These are phyloP conservation scores for Bombus picipes DNA, from an alignment of 1,140 invertebrate species.

Conservation along the genomic window DNA sequence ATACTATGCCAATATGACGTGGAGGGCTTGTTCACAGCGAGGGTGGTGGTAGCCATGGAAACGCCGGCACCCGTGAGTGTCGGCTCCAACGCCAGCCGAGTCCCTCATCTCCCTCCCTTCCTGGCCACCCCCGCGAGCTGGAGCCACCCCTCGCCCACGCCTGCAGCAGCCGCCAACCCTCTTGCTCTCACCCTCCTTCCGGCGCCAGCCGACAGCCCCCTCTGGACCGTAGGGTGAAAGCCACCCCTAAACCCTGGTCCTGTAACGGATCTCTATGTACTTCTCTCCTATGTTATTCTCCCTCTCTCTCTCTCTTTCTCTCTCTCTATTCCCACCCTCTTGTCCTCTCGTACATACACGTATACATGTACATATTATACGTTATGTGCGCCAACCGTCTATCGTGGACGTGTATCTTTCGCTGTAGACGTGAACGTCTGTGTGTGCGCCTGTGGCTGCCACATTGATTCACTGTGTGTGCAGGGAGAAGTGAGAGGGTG, in stretches of 20 bases:
- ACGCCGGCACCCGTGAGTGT: slow-evolving; percentile 84
- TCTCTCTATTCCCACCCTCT: background rate
- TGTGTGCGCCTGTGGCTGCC: background rate
- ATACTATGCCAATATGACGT: slow-evolving; percentile 83
- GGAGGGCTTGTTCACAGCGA: slow-evolving; percentile 83
- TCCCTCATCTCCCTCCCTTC: slow-evolving; percentile 79
- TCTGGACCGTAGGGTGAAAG: slow-evolving; percentile 73
- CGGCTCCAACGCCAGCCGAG: slow-evolving; percentile 84
- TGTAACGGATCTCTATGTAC: slow-evolving; percentile 75
- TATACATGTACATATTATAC: slow-evolving; percentile 19
- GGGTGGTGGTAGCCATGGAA: slow-evolving; percentile 83
- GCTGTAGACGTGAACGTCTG: background rate
- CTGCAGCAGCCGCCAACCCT: slow-evolving; percentile 39
- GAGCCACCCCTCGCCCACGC: slow-evolving; percentile 63
- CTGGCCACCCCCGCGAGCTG: slow-evolving; percentile 59
- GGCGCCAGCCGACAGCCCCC: slow-evolving; percentile 59
- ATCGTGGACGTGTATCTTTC: background rate
- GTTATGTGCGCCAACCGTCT: slow-evolving; percentile 23
- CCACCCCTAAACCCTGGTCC: slow-evolving; percentile 77
- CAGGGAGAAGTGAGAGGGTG: background rate
- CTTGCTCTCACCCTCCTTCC: slow-evolving; percentile 61
- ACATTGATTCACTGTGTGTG: slow-evolving; percentile 16
- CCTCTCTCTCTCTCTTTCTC: background rate
- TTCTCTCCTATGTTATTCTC: slow-evolving; percentile 7
- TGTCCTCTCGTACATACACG: slow-evolving; percentile 1